Base-by-base conservation (phyloP, 2,888 invertebrate genomes). In the Calephelis perditalis region DNA sequence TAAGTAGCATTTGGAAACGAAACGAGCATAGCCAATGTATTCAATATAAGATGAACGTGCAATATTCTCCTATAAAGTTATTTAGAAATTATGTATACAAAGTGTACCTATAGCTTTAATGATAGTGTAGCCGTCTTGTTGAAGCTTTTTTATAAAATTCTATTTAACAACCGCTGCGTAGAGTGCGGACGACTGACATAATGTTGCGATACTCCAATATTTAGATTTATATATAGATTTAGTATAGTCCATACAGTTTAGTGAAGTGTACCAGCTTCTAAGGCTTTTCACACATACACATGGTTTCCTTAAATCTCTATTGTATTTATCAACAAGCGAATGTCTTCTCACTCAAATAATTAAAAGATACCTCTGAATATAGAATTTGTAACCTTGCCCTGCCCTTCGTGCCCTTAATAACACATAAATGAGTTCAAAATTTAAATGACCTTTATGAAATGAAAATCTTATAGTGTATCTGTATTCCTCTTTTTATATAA, bases 51-150 rank as follows among this genome's bases (percentile, higher is more conserved):
- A 78, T 78, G 79, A 75, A 80, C 79, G 86, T 88, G 89, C 86
- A 87, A 86, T 88, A 88, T 87, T 87, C 86, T 88, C 87, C 78
- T 88, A 88, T 81, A 79, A 82, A 86, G 78, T 76, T 81, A 72
- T 87, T 86, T 87, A 87, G 87, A 86, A 80, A 79, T 82, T 87
- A 87, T 85, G 82, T 89, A 89, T 88, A 89, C 89, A 89, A 86
- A 86, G 68, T 84, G 80, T 88, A 82, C 47, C 58, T 58, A 55
- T 88, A 89, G 87, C 86, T 87, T 86, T 88, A 88, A 89, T 77
- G 73, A 81, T 86, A 87, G 86, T 71, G 83, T 88, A 88, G 89
- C 80, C 82, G 87, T 88, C 87, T 87, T 86, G 89, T 89, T 89
- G 81, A 87, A 79, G 89, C 87, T 89, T 89, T 86, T 88, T 86